Conservation (phyloP, 2,888 invertebrate genomes). For the Erannis defoliaria region DNA sequence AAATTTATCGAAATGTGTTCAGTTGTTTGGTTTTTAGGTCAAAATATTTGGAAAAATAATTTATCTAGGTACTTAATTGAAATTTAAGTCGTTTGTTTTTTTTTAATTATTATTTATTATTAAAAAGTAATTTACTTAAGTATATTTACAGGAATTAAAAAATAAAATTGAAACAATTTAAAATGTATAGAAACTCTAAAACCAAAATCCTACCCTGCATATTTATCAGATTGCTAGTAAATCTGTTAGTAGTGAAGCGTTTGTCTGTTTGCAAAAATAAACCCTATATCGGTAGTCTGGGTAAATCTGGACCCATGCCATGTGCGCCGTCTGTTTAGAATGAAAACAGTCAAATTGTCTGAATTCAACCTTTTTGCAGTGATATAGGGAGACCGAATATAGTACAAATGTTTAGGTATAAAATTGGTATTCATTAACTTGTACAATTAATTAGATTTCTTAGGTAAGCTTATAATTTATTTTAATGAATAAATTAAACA, state of each 20-base stretch:
- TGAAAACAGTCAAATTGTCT: constrained; percentile 57
- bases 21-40: no score
- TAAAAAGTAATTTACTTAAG: no score
- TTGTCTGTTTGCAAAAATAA: constrained; percentile 22
- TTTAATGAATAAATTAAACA: background rate
- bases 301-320: constrained; percentile 43
- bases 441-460: no score
- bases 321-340: constrained; percentile 55
- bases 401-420: background rate
- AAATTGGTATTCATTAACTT: background rate
- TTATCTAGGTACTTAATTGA: no score
- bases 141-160: no score
- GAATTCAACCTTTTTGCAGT: constrained; percentile 59
- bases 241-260: background rate
- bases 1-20: no score
- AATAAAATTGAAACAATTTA: no score
- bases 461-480: no score
- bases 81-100: no score
- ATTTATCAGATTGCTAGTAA: background rate
- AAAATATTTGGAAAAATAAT: no score
- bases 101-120: no score
- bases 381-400: constrained; percentile 21
- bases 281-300: constrained; percentile 12
- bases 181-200: no score
- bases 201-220: background rate